Evolutionary conservation across 1,140 invertebrate genomes (phyloP), one percentile per base, ranked within the genome.

Genomic region (Achroia grisella): DNA sequence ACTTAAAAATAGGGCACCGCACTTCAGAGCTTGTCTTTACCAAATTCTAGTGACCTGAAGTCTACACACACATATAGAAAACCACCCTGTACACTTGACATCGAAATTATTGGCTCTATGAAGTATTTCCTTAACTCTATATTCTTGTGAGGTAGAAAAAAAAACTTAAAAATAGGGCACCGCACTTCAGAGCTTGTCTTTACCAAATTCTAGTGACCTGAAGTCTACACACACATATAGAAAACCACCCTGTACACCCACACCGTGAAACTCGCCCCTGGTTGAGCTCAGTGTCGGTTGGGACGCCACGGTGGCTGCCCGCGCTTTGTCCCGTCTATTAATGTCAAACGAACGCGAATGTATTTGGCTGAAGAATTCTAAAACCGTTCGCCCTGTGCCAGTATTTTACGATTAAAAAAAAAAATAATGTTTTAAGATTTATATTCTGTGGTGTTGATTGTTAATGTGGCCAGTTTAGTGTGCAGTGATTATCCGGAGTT

Each of bases 151-250:
- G n/a, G n/a, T n/a, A n/a, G n/a, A n/a, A n/a, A n/a, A n/a, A 48
- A n/a, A n/a, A n/a, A n/a, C n/a, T n/a, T n/a, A n/a, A n/a, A n/a
- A n/a, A n/a, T n/a, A n/a, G n/a, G n/a, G n/a, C n/a, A n/a, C n/a
- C n/a, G n/a, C 44, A 36, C 17, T 41, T 36, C 14, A 23, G 17
- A 23, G 17, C 29, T 43, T 46, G 44, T 48, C 45, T 43, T 40
- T 40, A 48, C 45, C 31, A 31, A 48, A 48, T 48, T 48, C 45
- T 48, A 31, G 45, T 48, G 45, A 48, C 45, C 45, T 41, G 31
- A 41, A 40, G 45, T 9, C 10, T 37, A 48, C 45, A 48, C 45
- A 29, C 8, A 12, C 27, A 12, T 4, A 48, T n/a, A n/a, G n/a
- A n/a, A 23, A 48, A 34, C 44, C 35, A 39, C 39, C 45, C 39